Evolutionary conservation across 2,888 invertebrate species (phyloP), one percentile per base, ranked within the genome.

Genomic region (Deroplatys truncata): DNA sequence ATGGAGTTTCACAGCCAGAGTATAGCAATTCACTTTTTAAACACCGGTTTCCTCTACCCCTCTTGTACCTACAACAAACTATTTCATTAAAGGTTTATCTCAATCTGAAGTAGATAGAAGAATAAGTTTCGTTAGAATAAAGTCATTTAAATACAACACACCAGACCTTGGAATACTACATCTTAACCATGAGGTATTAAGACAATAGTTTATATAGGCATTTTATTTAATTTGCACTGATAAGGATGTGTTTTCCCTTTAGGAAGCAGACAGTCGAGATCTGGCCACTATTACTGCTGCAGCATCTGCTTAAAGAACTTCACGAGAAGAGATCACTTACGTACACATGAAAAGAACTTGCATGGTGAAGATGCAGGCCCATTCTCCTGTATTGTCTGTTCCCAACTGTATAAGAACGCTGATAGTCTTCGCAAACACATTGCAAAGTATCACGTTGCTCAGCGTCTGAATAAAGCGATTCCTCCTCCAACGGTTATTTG

Each of bases 351-450:
- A 91, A 94, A 94, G 92, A 94, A 94, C 91, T 93, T 94, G 88
- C 94, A 94, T 91, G 94, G 94, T 28, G 94, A 94, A 91, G 94
- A 93, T 90, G 93, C 93, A 7, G 94, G 94, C 25, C 94, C 94
- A 20, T 94, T 94, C 91, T 93, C 93, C 88, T 94, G 94, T 90
- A 91, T 92, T 82, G 93, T 94, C 88, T 94, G 94, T 91, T 92
- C 93, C 85, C 94, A 94, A 90, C 91, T 94, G 87, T 94, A 94
- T 91, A 94, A 94, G 92, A 94, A 94, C 91, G 92, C 93, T 13
- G 94, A 94, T 91, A 94, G 94, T 92, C 92, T 94, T 72, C 92
- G 94, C 88, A 94, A 94, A 91, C 94, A 94, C 91, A 93, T 94
- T 49, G 93, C 94, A 82, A 94, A 94, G 91, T 94, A 93, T 92